A percentile compares a stretch with the other conserved stretches of the same genome.
Conservation (phyloP, 2,113 vertebrate species). For the Sialia sialis region DNA sequence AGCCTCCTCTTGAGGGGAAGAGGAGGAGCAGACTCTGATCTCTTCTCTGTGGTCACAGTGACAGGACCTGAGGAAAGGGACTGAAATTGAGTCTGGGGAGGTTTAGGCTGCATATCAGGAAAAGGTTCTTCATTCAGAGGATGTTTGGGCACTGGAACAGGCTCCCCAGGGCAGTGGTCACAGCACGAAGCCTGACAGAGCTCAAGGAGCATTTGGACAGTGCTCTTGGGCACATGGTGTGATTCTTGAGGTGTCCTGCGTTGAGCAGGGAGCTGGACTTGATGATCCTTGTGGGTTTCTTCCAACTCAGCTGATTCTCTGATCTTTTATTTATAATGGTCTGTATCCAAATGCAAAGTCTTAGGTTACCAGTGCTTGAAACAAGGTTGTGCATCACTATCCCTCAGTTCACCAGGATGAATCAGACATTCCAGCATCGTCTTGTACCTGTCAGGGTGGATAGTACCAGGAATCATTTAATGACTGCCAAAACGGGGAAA, state of each 20-base stretch:
- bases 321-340: neutral
- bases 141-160: neutral
- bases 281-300: neutral
- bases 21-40: neutral
- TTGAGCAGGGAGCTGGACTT: neutral
- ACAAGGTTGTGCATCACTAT: neutral
- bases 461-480: neutral
- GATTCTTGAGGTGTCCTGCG: neutral
- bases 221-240: fast-evolving
- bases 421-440: neutral
- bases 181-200: neutral
- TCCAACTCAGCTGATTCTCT: neutral
- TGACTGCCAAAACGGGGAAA: neutral
- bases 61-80: neutral
- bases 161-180: neutral
- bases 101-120: neutral
- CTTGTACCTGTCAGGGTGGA: neutral
- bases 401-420: neutral
- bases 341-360: neutral
- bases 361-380: neutral
- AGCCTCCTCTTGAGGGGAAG: neutral
- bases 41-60: neutral
- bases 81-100: neutral
- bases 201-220: fast-evolving
- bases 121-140: fast-evolving